These are phyloP conservation scores for Dendrolimus punctatus DNA, from an alignment of 1,140 invertebrate genomes.

Conservation along the genomic window DNA sequence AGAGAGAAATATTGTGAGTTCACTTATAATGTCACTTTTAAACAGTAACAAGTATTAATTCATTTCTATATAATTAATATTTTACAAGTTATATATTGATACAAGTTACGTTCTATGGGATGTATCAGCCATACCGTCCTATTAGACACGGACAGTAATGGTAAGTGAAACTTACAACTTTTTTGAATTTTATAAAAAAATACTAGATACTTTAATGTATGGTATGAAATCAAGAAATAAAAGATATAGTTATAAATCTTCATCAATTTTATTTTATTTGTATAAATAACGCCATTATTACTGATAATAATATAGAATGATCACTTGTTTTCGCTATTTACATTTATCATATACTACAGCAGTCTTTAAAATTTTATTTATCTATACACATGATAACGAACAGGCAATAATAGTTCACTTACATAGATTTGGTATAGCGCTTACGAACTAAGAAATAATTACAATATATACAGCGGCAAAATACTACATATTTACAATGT, in stretches of 20 bases:
- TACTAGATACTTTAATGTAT: too few relatives aligned
- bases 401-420: constrained; percentile 66
- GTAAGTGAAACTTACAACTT: too few relatives aligned
- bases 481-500: constrained; percentile 54
- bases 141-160: too few relatives aligned
- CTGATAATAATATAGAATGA: constrained; percentile 64
- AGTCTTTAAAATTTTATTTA: constrained; percentile 70
- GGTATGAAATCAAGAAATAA: constrained; percentile 24
- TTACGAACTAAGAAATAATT: constrained; percentile 56
- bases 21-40: not conserved
- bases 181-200: too few relatives aligned
- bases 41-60: too few relatives aligned
- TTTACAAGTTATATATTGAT: too few relatives aligned
- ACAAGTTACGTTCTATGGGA: too few relatives aligned
- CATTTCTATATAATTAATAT: too few relatives aligned
- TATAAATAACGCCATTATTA: constrained; percentile 68
- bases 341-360: constrained; percentile 68
- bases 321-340: constrained; percentile 69
- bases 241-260: constrained; percentile 54
- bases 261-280: constrained; percentile 62
- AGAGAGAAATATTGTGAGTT: not conserved
- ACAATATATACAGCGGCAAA: constrained; percentile 62
- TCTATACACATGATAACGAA: constrained; percentile 69
- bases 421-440: constrained; percentile 69
- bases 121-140: too few relatives aligned